Percentiles rank a stretch among this genome's conserved stretches.
Evolutionary conservation across 2,113 vertebrate species (phyloP).

Genomic region (Phyllostomus discolor): DNA sequence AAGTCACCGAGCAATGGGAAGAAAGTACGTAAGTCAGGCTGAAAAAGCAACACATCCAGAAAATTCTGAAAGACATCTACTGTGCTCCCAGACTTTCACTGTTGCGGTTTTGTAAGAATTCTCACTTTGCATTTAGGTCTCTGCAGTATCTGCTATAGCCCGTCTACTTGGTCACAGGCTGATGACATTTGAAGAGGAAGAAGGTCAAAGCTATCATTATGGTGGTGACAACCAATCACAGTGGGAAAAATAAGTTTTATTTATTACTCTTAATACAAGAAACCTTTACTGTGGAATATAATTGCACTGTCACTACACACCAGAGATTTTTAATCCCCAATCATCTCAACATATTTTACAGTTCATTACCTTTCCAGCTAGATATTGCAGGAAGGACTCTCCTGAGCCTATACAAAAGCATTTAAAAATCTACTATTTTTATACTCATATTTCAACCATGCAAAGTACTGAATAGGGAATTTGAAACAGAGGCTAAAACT

Average conservation of each 20-base stretch:
- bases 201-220: conserved; percentile 85
- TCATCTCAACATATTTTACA: conserved; percentile 89
- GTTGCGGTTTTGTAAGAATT: background rate
- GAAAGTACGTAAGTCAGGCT: background rate
- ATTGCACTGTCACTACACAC: conserved; percentile 87
- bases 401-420: conserved; percentile 81
- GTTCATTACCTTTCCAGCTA: conserved; percentile 88
- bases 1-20: background rate
- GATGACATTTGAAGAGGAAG: conserved; percentile 79
- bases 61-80: background rate
- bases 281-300: conserved; percentile 85
- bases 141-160: conserved; percentile 54
- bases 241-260: conserved; percentile 82
- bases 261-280: conserved; percentile 85
- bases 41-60: background rate
- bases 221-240: conserved; percentile 82
- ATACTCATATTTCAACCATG: conserved; percentile 71
- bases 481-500: conserved; percentile 42
- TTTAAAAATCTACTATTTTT: conserved; percentile 80
- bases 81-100: background rate
- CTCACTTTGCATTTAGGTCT: conserved; percentile 56
- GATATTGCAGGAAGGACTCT: conserved; percentile 82
- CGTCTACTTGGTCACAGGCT: conserved; percentile 79
- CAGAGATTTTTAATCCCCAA: conserved; percentile 89
- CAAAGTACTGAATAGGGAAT: conserved; percentile 63